A percentile compares a stretch with the other conserved stretches of the same genome.
These are phyloP conservation scores for Spialia ferax DNA, from an alignment of 2,888 invertebrate genomes.

Conservation along the genomic window DNA sequence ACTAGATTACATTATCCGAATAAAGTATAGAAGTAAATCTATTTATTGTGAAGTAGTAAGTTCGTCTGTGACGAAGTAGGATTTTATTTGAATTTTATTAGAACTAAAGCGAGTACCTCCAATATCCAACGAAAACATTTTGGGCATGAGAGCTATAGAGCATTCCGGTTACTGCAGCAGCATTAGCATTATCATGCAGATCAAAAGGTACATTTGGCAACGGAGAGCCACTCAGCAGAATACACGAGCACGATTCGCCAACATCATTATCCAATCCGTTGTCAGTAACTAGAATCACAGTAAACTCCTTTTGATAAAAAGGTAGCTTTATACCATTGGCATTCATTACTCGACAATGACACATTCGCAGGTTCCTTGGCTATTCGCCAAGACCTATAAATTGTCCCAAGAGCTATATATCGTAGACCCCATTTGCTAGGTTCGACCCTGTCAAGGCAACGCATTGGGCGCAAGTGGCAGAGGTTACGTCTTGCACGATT, in stretches of 20 bases:
- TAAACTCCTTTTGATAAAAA: slow-evolving; percentile 14
- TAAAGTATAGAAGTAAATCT: no score
- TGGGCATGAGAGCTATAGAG: neutral
- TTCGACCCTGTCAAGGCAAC: slow-evolving; percentile 36
- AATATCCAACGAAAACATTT: neutral
- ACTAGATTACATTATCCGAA: no score
- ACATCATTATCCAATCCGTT: neutral
- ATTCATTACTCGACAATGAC: slow-evolving; percentile 43
- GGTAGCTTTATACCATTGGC: slow-evolving; percentile 34
- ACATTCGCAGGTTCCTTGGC: slow-evolving; percentile 40
- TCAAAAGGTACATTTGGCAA: slow-evolving; percentile 6
- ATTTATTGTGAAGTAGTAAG: no score
- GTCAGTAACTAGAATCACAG: slow-evolving; percentile 11
- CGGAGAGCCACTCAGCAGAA: neutral
- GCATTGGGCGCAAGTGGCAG: slow-evolving; percentile 33
- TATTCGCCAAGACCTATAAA: slow-evolving; percentile 35
- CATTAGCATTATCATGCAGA: slow-evolving; percentile 9
- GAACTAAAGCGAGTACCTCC: neutral
- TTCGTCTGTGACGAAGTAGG: no score
- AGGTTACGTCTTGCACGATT: slow-evolving; percentile 33
- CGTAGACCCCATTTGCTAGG: slow-evolving; percentile 32
- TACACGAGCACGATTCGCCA: slow-evolving; percentile 1
- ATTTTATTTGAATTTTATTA: no score
- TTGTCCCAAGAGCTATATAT: slow-evolving; percentile 37
- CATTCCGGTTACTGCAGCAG: neutral